Evolutionary conservation across 2,888 invertebrate species (phyloP), one percentile per base, ranked within the genome.

Genomic region (Hydriomena furcata): DNA sequence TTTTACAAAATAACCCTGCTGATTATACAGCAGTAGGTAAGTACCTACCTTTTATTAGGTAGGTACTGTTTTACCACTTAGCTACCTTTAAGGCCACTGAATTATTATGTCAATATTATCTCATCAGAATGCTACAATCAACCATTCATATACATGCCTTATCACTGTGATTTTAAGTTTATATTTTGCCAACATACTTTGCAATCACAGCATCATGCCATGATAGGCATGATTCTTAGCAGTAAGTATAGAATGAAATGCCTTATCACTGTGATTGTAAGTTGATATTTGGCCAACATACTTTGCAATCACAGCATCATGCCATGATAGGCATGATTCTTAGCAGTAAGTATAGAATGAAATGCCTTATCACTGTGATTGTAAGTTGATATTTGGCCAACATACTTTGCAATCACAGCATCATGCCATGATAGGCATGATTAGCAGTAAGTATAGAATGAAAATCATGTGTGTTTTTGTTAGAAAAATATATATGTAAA

Each of bases 71-170:
- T 20, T 8, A n/a, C 25, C 7, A 24, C 31, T 23, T 2, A 8
- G 17, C 7, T n/a, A 43, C 5, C 12, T 17, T 47, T 45, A 61
- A 55, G 48, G 40, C 28, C 20, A 34, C 30, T 41, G 4, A 36
- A 30, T 13, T 17, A 49, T 50, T 56, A 38, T 55, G 55, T 54
- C 52, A 58, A 49, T 49, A 48, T 55, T 48, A 57, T 53, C 40
- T 17, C 44, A 55, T 48, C 10, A n/a, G 12, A 54, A 10, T 17
- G 35, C 24, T 43, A 38, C 41, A 10, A 41, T 17, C 34, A 1
- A 11, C 8, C 2, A 7, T 20, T 24, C 10, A 12, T 5, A 44
- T 27, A 24, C 7, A n/a, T n/a, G n/a, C 17, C 42, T 53, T 57
- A 51, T 45, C 20, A 8, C 12, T 5, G n/a, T 24, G 11, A 1